A percentile compares a stretch with the other conserved stretches of the same genome.
Evolutionary conservation across 2,888 invertebrate species (phyloP).

Genomic region (Mamestra brassicae): DNA sequence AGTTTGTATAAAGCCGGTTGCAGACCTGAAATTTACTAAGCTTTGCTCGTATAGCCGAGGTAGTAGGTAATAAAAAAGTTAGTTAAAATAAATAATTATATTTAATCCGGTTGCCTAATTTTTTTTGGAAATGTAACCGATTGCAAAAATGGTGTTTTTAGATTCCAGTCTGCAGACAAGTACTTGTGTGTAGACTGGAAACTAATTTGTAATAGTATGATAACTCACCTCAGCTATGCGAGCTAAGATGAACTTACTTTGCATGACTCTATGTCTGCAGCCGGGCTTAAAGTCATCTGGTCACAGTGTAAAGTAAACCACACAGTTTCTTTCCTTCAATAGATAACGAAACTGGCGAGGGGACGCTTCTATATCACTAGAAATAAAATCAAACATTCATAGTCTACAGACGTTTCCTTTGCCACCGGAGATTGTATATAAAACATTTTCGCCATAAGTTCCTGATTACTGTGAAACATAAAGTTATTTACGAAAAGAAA

Average conservation of each 20-base stretch:
- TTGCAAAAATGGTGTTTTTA: no score
- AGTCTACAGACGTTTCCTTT: constrained; percentile 20
- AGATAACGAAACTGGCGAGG: constrained; percentile 45
- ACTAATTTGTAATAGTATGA: no score
- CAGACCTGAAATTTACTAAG: no score
- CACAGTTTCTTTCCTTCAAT: constrained; percentile 56
- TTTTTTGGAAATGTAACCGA: no score
- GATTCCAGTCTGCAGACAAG: no score
- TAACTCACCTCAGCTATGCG: no score
- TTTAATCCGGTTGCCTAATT: no score
- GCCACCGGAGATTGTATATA: constrained; percentile 39
- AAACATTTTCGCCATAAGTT: constrained; percentile 38
- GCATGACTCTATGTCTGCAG: background rate
- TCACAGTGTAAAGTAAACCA: constrained; percentile 32
- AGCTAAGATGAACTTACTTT: background rate
- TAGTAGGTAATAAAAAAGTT: no score
- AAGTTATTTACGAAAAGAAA: constrained; percentile 38
- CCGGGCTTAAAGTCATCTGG: background rate
- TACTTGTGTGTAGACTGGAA: no score
- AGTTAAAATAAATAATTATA: no score
- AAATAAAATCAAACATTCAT: background rate
- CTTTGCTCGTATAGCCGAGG: no score
- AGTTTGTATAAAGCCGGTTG: no score
- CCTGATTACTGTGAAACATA: constrained; percentile 45
- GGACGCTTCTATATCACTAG: constrained; percentile 33